phyloP scores from a whole-genome alignment of 2,113 vertebrate genomes.

The Phoxinus phoxinus region DNA sequence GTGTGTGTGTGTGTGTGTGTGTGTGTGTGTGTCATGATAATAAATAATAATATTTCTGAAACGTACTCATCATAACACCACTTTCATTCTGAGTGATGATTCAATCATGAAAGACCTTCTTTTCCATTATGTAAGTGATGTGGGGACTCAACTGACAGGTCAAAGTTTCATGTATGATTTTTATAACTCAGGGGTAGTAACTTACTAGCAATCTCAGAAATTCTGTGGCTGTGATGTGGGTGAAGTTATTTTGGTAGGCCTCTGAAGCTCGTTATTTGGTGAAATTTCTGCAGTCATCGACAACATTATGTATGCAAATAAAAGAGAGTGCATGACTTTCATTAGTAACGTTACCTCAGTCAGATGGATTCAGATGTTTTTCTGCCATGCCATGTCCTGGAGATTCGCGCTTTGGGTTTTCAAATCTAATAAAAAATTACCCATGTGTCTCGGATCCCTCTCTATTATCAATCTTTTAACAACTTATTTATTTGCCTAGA shows the following conservation, averaged over 20 bases:
- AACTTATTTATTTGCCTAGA: background rate
- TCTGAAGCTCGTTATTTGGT: background rate
- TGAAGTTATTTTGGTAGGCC: background rate
- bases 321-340: background rate
- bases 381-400: background rate
- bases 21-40: background rate
- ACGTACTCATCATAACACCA: background rate
- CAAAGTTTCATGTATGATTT: conserved; percentile 26
- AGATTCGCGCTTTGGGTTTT: background rate
- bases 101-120: background rate
- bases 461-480: background rate
- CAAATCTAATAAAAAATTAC: background rate
- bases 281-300: background rate
- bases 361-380: background rate
- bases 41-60: conserved; percentile 11
- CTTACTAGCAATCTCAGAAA: background rate
- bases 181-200: background rate
- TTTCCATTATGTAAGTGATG: conserved; percentile 11
- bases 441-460: background rate
- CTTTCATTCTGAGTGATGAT: conserved; percentile 37
- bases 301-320: background rate
- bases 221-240: background rate
- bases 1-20: too few relatives aligned
- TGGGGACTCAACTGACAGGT: conserved; percentile 16
- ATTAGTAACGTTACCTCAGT: background rate